Conservation (phyloP, 2,113 vertebrate genomes). For the Bubo bubo region DNA sequence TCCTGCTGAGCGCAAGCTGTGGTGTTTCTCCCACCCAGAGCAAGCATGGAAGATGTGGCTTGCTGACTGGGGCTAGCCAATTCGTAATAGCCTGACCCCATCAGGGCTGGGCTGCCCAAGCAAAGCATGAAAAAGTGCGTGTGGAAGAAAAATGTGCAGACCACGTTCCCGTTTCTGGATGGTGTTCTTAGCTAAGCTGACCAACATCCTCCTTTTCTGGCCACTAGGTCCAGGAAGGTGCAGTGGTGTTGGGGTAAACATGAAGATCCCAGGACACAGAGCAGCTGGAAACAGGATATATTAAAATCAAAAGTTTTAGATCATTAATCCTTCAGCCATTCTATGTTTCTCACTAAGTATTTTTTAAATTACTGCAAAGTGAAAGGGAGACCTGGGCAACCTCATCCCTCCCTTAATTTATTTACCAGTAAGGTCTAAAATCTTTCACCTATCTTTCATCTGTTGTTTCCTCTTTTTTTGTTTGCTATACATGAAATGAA, state of each 20-base stretch:
- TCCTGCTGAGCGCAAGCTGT: background rate
- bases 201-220: background rate
- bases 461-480: background rate
- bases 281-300: background rate
- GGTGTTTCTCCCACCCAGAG: background rate
- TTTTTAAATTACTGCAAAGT: background rate
- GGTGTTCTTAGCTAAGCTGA: background rate
- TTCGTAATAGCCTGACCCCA: background rate
- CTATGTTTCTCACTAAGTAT: background rate
- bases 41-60: background rate
- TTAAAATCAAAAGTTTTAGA: background rate
- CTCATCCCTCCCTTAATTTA: background rate
- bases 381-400: background rate
- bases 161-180: background rate
- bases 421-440: background rate
- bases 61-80: background rate
- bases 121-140: background rate
- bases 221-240: background rate
- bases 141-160: background rate
- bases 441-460: background rate
- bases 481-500: background rate
- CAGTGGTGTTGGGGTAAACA: background rate
- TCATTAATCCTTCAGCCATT: background rate
- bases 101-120: background rate
- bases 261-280: background rate